Evolutionary conservation across 2,797 vertebrate genomes (phyloP), one percentile per base, ranked within the genome.

Genomic region (Hapalemur alaotrensis): DNA sequence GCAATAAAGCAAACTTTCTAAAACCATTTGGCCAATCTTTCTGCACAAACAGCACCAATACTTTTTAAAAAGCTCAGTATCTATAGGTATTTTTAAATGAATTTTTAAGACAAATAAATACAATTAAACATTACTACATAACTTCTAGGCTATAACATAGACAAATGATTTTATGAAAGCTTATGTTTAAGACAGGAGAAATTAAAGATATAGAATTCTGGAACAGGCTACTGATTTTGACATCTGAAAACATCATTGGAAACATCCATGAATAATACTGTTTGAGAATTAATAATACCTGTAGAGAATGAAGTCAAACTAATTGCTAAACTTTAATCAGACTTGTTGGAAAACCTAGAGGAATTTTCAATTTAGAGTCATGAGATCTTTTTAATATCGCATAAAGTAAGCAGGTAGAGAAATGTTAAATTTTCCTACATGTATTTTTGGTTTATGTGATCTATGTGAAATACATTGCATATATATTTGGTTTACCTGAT

Each of bases 1-100:
- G 54, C 14, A 87, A 79, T 46, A 97, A 23, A 89, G 63, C 20
- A 97, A 98, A 97, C 79, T 65, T 96, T 80, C 57, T 92, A 72
- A 72, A 97, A 70, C 15, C 9, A 4, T 3, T 95, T 96, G 59
- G 81, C 86, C 95, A 95, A 41, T 87, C 92, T 93, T 97, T 84
- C 92, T 95, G 73, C 41, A 94, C 69, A 82, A 75, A 72, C 78
- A 17, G 7, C 82, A 95, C 0, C 14, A 76, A 73, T 35, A 85
- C 2, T 89, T 91, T 89, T 89, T 80, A 12, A 63, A 89, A 92
- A 69, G 17, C 52, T 89, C 5, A 7, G 59, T 35, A 48, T 61
- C 20, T 23, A 43, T 87, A 73, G 5, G 32, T 95, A 91, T 88
- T 89, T 93, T 93, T n/a, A 88, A 94, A 88, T 73, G 76, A 82